Evolutionary conservation across 2,797 vertebrate species (phyloP), one percentile per base, ranked within the genome.

Genomic region (Melanotaenia trifasciata): DNA sequence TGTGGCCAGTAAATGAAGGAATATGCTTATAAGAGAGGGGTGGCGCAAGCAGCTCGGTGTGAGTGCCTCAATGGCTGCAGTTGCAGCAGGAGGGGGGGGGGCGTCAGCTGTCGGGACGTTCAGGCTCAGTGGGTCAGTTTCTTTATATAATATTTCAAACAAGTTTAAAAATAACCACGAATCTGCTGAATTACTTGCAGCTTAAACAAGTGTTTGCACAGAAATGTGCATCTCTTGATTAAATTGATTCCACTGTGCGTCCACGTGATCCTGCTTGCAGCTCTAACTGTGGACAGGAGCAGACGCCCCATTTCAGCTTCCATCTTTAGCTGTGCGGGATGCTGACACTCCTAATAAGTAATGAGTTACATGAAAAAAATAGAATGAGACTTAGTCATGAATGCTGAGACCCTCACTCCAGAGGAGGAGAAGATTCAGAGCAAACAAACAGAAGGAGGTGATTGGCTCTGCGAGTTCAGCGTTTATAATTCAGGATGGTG

Each of bases 1-100:
- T 72, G 82, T 74, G 80, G 80, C 64, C 70, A 14, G 67, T 73
- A 84, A 71, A 83, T 79, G 81, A 84, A 82, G 81, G 67, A 71
- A 30, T 22, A 18, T 75, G 76, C 24, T 63, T 66, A 69, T 73
- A 32, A 59, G 38, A 54, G 71, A 53, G 69, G 67, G 58, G 57
- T 13, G 76, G 75, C 53, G 63, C 59, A 26, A 24, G 56, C 64
- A 43, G 71, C 67, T 20, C 32, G 20, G 60, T 33, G 32, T 20
- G 45, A 60, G 53, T 16, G 36, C 58, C 14, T 73, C 71, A 56
- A 68, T 72, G 58, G 72, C 76, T 50, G 69, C 57, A 30, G 32
- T 80, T 16, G 76, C 53, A 32, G 78, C 62, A 5, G 1, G 9
- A 45, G 63, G 12, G 70, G 58, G 16, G 67, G 57, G 66, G 51